Base-by-base conservation (phyloP, 2,888 invertebrate species). In the Melinaea marsaeus region DNA sequence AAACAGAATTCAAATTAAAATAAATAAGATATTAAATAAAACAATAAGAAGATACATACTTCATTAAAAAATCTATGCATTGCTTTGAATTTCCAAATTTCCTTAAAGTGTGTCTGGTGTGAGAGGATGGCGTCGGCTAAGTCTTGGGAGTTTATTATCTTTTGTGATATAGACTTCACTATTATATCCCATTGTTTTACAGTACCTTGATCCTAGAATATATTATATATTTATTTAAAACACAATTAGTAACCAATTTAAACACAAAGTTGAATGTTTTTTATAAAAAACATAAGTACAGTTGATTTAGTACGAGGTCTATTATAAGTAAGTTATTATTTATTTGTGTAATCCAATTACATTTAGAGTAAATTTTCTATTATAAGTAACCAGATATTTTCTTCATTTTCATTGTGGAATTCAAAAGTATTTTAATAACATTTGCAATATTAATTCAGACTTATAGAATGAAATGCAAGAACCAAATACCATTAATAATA, bases 101-200 rank as follows among this genome's bases (percentile, higher is more conserved):
- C 89, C 66, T 91, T 89, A 71, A 94, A 94, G 73, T 93, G 93
- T 2, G 92, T 91, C 75, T 96, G 96, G 73, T 96, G 96, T 0
- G 93, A 92, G 11, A 94, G 81, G 71, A 96, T 94, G 2, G 94
- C 93, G 9, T 85, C 80, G 73, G 95, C 94, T 11, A 96, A 81
- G 66, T 95, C 94, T 46, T 91, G 80, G 70, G 93, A 94, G 57
- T 92, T 92, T 11, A 82, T 82, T 32, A 96, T 95, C 3, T 93
- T 93, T 68, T 92, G 92, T 7, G 92, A 80, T 7, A 96, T 84
- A 0, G 94, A 92, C 67, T 91, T 86, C 71, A 93, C 92, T 67
- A 96, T 95, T 71, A 96, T 86, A 68, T 93, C 92, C 96, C 96
- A 96, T 61, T 92, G 92, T 70, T 93, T 93, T 35, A 84, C 83